phyloP scores from a whole-genome alignment of 2,113 vertebrate genomes.

The rabbit (Oryctolagus cuniculus) region mOryCun1.1 NC_091445.1:84648001-84648500 shows the following conservation, averaged over 20 bases:
- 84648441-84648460: not conserved
- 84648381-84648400: not conserved
- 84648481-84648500: not conserved
- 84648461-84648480: not conserved
- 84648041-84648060: not conserved
- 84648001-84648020: not conserved
- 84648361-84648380: not conserved
- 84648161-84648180: not conserved
- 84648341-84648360: not conserved
- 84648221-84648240: accelerated
- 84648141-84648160: not conserved
- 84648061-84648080: not conserved
- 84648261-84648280: not conserved
- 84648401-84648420: not conserved
- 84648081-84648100: not conserved
- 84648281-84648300: not conserved
- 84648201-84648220: not conserved
- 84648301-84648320: not conserved
- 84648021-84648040: not conserved
- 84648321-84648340: not conserved
- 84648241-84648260: not conserved
- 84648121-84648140: not conserved
- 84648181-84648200: accelerated
- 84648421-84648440: not conserved
- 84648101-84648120: not conserved